phyloP scores from a whole-genome alignment of 1,140 invertebrate genomes.

The Berghia stephanieae region DNA sequence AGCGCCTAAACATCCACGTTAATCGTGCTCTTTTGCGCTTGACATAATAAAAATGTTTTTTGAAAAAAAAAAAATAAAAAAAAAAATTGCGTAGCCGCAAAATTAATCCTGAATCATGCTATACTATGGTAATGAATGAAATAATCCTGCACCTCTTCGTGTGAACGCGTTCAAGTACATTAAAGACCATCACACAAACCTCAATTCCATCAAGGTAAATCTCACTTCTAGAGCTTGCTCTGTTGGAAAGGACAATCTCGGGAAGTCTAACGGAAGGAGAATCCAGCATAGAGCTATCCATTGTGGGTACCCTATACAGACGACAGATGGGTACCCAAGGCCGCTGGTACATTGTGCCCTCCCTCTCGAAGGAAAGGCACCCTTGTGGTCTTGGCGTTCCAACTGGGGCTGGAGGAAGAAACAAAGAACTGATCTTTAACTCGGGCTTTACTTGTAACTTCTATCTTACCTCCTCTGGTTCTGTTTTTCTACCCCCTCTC shows the following conservation, averaged over 20 bases:
- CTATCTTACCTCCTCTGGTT: neutral
- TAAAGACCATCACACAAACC: neutral
- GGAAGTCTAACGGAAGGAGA: neutral
- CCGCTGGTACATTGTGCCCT: conserved; percentile 6
- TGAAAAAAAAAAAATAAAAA: too few species aligned
- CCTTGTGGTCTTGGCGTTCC: neutral
- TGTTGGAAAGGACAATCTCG: neutral
- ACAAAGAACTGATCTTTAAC: neutral
- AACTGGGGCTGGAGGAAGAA: neutral
- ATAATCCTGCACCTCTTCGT: too few species aligned
- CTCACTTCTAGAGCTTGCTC: neutral
- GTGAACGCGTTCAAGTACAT: too few species aligned
- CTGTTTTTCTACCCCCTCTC: neutral
- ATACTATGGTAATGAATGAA: too few species aligned
- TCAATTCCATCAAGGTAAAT: neutral
- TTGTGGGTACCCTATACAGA: neutral
- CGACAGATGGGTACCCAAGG: conserved; percentile 15
- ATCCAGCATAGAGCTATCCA: neutral
- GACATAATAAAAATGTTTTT: too few species aligned
- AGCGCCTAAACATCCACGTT: too few species aligned
- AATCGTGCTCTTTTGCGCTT: too few species aligned
- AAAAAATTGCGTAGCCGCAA: too few species aligned
- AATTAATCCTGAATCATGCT: too few species aligned
- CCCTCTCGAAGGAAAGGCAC: neutral
- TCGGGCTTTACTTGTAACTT: neutral